Conservation (phyloP, 2,797 vertebrate species). For the Sciurus carolinensis region DNA sequence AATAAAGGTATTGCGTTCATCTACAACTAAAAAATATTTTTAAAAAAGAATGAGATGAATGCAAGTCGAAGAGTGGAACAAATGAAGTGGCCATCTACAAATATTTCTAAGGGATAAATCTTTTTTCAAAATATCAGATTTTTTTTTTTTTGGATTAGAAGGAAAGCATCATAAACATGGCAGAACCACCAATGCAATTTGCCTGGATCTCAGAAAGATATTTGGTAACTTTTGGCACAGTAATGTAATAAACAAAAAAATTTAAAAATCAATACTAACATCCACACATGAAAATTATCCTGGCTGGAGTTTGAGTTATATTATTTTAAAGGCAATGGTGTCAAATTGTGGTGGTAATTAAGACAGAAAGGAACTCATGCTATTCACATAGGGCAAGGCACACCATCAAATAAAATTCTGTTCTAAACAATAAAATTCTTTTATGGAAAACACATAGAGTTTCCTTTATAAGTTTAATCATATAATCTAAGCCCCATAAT, state of each 20-base stretch:
- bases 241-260: conserved; percentile 65
- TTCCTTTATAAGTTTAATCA: conserved; percentile 47
- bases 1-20: too few species aligned
- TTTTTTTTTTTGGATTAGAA: conserved; percentile 19
- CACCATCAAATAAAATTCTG: conserved; percentile 59
- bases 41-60: conserved; percentile 26
- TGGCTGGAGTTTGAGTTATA: conserved; percentile 44
- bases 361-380: conserved; percentile 56
- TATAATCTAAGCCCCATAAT: conserved; percentile 12
- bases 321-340: conserved; percentile 69
- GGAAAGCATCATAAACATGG: conserved; percentile 61
- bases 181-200: conserved; percentile 47
- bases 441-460: conserved; percentile 47
- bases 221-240: conserved; percentile 51
- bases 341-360: conserved; percentile 69
- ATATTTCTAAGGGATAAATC: conserved; percentile 65
- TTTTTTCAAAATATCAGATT: conserved; percentile 1
- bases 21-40: too few species aligned
- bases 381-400: conserved; percentile 53
- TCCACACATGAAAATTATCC: conserved; percentile 53
- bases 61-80: conserved; percentile 34
- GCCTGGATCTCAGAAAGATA: conserved; percentile 55
- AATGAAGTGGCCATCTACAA: conserved; percentile 36
- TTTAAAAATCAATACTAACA: conserved; percentile 66
- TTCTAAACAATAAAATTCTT: conserved; percentile 50